Conservation (phyloP, 2,888 invertebrate species). For the Sisyra nigra region DNA sequence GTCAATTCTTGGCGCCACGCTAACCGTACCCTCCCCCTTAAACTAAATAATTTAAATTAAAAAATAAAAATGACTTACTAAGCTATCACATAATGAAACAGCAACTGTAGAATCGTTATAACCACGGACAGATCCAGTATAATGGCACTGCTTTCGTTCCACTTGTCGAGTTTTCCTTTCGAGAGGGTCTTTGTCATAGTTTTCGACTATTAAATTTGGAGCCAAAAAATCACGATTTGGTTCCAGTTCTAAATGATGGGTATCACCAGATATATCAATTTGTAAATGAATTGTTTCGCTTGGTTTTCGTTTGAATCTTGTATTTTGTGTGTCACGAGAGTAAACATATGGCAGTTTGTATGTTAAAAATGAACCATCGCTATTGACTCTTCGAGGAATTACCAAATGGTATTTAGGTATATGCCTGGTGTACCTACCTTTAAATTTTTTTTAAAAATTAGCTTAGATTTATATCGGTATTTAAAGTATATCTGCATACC, state of each 20-base stretch:
- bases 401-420: conserved; percentile 28
- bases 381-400: conserved; percentile 28
- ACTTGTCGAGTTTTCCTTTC: conserved; percentile 17
- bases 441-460: too few species aligned
- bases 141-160: conserved; percentile 28
- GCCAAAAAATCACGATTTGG: conserved; percentile 34
- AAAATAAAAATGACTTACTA: conserved; percentile 22
- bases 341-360: conserved; percentile 30
- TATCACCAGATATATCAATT: conserved; percentile 19
- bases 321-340: conserved; percentile 18
- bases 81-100: conserved; percentile 32
- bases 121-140: conserved; percentile 30
- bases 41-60: not conserved
- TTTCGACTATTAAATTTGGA: conserved; percentile 24
- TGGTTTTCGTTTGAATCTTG: conserved; percentile 9
- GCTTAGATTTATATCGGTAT: too few species aligned
- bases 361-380: conserved; percentile 27
- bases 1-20: too few species aligned
- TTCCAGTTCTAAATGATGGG: conserved; percentile 29
- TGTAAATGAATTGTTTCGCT: conserved; percentile 21
- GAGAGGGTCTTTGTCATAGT: conserved; percentile 17
- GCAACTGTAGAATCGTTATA: conserved; percentile 29
- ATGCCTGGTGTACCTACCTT: conserved; percentile 31
- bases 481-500: too few species aligned
- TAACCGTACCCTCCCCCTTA: too few species aligned